phyloP scores from a whole-genome alignment of 2,888 invertebrate species.

The Drosophila engyochracea region DNA sequence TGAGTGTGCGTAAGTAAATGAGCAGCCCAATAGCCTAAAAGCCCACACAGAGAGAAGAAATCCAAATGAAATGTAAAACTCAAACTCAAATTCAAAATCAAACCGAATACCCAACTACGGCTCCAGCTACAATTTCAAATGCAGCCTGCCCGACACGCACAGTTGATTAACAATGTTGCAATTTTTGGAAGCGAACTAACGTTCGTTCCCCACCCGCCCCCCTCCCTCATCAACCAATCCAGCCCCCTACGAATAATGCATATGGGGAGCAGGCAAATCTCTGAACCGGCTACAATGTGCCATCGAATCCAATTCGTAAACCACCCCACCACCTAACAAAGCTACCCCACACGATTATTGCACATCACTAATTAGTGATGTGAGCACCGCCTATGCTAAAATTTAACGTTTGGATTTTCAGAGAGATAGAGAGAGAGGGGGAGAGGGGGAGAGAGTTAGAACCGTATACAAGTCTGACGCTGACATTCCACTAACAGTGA shows the following conservation, averaged over 20 bases:
- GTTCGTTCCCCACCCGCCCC: not conserved
- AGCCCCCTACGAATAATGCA: not conserved
- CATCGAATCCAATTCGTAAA: not conserved
- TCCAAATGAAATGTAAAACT: not conserved
- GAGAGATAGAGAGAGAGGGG: too few species aligned
- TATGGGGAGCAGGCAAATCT: slow-evolving; percentile 32
- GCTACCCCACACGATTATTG: slow-evolving; percentile 69
- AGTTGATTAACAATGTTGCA: slow-evolving; percentile 77
- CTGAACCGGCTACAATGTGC: slow-evolving; percentile 15
- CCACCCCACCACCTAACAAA: slow-evolving; percentile 1
- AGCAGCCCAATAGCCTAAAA: not conserved
- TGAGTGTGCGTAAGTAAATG: slow-evolving; percentile 1
- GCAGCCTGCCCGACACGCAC: slow-evolving; percentile 69
- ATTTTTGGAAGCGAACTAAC: slow-evolving; percentile 58
- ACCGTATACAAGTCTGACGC: slow-evolving; percentile 59
- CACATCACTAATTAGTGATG: slow-evolving; percentile 79
- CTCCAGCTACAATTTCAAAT: slow-evolving; percentile 41
- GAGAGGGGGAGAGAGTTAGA: not conserved
- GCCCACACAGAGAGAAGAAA: not conserved
- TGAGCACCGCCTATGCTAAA: slow-evolving; percentile 58
- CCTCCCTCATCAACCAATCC: not conserved
- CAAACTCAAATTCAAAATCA: slow-evolving; percentile 28
- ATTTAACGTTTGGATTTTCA: slow-evolving; percentile 53
- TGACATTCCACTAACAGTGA: slow-evolving; percentile 79
- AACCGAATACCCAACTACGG: slow-evolving; percentile 13